Percentiles rank a stretch among this genome's conserved stretches.
phyloP scores from a whole-genome alignment of 2,113 vertebrate species.

The Psittacus erithacus region DNA sequence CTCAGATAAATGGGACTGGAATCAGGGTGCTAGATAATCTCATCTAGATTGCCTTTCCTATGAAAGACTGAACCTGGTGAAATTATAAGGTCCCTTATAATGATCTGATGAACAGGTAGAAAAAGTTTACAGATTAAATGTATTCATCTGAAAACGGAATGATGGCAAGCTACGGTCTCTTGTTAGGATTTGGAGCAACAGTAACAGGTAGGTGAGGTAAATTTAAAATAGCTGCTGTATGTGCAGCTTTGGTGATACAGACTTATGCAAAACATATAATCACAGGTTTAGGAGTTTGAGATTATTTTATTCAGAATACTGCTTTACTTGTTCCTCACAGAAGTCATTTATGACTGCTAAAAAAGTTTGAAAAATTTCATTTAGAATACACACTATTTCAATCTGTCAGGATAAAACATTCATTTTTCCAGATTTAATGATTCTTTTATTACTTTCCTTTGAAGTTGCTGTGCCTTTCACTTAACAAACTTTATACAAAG shows the following conservation, averaged over 20 bases:
- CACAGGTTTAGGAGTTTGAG: neutral
- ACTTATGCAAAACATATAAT: neutral
- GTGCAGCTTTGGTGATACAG: neutral
- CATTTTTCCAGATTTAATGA: neutral
- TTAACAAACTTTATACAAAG: neutral
- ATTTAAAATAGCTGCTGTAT: neutral
- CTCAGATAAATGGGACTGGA: neutral
- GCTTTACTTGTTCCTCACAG: neutral
- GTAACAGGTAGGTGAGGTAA: neutral
- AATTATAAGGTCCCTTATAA: neutral
- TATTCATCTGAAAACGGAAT: neutral
- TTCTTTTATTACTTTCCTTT: neutral
- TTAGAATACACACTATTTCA: neutral
- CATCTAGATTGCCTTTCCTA: neutral
- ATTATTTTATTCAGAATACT: neutral
- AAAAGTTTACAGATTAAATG: neutral
- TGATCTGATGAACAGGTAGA: neutral
- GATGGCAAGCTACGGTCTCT: neutral
- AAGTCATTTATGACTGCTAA: neutral
- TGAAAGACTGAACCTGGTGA: neutral
- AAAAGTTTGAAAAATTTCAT: neutral
- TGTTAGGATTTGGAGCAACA: neutral
- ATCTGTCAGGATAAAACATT: neutral
- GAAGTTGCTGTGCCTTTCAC: neutral
- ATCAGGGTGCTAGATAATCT: neutral